Base-by-base conservation (phyloP, 1,140 invertebrate species). In the Ooceraea biroi region DNA sequence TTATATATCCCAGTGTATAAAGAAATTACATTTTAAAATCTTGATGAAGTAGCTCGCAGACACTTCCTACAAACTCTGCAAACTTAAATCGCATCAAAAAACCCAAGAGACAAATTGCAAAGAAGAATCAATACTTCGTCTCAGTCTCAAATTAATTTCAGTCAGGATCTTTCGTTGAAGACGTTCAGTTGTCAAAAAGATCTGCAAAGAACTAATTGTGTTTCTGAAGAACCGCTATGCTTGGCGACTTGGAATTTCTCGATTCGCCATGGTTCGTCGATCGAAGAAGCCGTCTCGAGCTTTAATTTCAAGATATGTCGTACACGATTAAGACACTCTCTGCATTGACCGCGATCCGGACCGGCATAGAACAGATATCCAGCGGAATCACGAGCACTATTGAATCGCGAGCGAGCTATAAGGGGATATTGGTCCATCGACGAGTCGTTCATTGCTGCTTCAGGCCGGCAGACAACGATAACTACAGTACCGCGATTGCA, bases 301-400 rank as follows among this genome's bases (percentile, higher is more conserved):
- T 2, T 63, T 3, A 12, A 41, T 46, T n/a, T 12, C 12, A 5
- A 63, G 25, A 36, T 50, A 48, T 36, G 36, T 76, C 71, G 17
- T n/a, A 3, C 14, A 3, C 8, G 19, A 48, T 60, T 63, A 25
- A 61, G n/a, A 76, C 30, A n/a, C 22, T 76, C 12, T 65, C n/a
- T 27, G 19, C 19, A 36, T 44, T 19, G 30, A 27, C 52, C 58
- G 10, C 19, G 8, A 57, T 5, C n/a, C 50, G n/a, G 19, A 46
- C 22, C 22, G 22, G 22, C 63, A 7, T 22, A 22, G 19, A 69
- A 57, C 44, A 78, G 50, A 69, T 48, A 69, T 78, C 12, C 48
- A 25, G 14, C 22, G 22, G 25, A 71, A 80, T 80, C 41, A 12
- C 76, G 17, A 14, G 14, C 36, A 41, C 57, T 69, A 69, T 69